phyloP scores from a whole-genome alignment of 1,140 invertebrate species.

The Camponotus pennsylvanicus region DNA sequence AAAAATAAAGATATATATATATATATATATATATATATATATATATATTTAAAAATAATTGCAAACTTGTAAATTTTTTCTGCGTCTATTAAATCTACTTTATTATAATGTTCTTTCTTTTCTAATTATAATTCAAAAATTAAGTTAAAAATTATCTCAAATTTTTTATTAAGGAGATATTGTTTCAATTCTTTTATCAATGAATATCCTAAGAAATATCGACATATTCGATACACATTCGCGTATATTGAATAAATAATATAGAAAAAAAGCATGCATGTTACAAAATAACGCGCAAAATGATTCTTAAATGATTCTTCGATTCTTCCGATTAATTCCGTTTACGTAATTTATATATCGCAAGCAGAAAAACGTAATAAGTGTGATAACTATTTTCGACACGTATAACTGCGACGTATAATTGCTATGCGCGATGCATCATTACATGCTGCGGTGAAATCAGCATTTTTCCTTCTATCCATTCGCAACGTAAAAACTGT shows the following conservation, averaged over 20 bases:
- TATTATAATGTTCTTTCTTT: not conserved
- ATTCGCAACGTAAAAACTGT: not conserved
- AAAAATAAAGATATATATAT: no score
- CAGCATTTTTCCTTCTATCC: not conserved
- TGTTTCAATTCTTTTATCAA: not conserved
- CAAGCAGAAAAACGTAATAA: not conserved
- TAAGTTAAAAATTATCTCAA: not conserved
- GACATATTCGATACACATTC: not conserved
- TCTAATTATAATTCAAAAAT: not conserved
- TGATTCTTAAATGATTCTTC: not conserved
- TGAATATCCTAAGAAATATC: not conserved
- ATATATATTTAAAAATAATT: no score
- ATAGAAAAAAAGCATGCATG: not conserved
- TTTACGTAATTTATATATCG: slow-evolving; percentile 20
- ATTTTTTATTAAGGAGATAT: not conserved
- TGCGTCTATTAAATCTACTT: not conserved
- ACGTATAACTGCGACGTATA: not conserved
- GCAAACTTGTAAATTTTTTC: not conserved
- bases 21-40: no score
- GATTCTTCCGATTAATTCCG: not conserved
- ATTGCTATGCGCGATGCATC: not conserved
- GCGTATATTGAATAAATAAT: not conserved
- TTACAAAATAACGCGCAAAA: not conserved
- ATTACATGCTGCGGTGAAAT: not conserved
- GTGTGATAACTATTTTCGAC: slow-evolving; percentile 15